Evolutionary conservation across 2,797 vertebrate genomes (phyloP).

Genomic region (Hipposideros larvatus): DNA sequence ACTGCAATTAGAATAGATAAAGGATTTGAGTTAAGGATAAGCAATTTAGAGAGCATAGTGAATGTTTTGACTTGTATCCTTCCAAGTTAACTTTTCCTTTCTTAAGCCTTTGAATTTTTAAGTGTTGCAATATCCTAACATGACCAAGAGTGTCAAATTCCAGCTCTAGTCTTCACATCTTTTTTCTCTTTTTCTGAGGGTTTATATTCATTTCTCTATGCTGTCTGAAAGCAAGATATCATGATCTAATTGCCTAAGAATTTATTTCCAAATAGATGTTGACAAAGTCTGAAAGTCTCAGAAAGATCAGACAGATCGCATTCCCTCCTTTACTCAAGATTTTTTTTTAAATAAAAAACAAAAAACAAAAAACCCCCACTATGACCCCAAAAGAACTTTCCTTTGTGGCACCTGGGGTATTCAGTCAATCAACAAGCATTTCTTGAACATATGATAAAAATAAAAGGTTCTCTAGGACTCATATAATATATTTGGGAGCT

Average conservation of each 20-base stretch:
- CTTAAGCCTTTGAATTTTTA: constrained; percentile 67
- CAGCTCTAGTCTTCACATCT: constrained; percentile 48
- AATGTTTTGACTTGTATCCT: constrained; percentile 54
- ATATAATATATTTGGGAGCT: constrained; percentile 33
- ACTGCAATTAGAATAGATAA: background rate
- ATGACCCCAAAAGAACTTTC: constrained; percentile 60
- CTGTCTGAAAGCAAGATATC: constrained; percentile 73
- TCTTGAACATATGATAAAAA: constrained; percentile 64
- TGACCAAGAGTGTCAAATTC: constrained; percentile 67
- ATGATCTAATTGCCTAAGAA: constrained; percentile 82
- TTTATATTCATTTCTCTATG: constrained; percentile 71
- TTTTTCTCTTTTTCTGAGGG: constrained; percentile 51
- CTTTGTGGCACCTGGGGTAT: constrained; percentile 62
- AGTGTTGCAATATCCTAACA: constrained; percentile 63
- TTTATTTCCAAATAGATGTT: constrained; percentile 83
- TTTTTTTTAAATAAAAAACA: background rate
- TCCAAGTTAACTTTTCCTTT: constrained; percentile 71
- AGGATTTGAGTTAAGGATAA: constrained; percentile 44
- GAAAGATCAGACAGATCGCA: constrained; percentile 78
- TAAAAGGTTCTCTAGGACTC: constrained; percentile 47
- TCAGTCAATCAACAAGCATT: constrained; percentile 60
- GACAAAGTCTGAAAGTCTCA: constrained; percentile 74
- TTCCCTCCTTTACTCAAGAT: constrained; percentile 56
- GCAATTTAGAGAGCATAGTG: background rate
- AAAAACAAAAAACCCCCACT: background rate